These are phyloP conservation scores for Platyura marginata DNA, from an alignment of 1,140 invertebrate genomes.

Conservation along the genomic window DNA sequence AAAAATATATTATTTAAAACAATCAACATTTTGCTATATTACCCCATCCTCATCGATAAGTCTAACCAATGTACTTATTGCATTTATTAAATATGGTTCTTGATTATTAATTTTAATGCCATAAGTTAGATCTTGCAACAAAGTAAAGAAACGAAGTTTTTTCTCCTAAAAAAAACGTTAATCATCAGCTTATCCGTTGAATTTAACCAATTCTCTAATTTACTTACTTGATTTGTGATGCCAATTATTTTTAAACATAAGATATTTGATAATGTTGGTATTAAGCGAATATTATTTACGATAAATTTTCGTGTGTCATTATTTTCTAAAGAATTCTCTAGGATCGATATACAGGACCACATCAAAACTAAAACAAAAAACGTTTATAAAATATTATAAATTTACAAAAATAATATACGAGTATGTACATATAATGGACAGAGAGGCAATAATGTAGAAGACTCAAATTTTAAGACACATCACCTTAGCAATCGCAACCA, in stretches of 20 bases:
- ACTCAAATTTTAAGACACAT: too few species aligned
- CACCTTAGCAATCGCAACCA: too few species aligned
- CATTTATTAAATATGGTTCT: neutral
- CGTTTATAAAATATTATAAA: neutral
- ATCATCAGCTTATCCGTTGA: neutral
- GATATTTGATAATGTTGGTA: too few species aligned
- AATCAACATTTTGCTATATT: neutral
- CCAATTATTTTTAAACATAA: neutral
- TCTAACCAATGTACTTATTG: neutral
- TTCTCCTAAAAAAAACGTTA: neutral
- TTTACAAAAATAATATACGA: neutral
- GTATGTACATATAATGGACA: neutral
- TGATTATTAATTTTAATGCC: neutral
- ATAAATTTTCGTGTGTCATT: neutral
- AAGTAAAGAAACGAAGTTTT: neutral
- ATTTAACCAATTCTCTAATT: neutral
- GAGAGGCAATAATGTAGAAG: too few species aligned
- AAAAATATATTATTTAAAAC: neutral
- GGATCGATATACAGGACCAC: neutral
- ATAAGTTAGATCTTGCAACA: neutral
- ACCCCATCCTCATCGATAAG: neutral
- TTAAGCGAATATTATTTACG: too few species aligned
- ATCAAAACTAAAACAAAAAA: neutral
- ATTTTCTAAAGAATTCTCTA: neutral
- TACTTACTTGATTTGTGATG: neutral